Conservation (phyloP, 92 coral and sea anemone genomes). For the Desmophyllum pertusum region DNA sequence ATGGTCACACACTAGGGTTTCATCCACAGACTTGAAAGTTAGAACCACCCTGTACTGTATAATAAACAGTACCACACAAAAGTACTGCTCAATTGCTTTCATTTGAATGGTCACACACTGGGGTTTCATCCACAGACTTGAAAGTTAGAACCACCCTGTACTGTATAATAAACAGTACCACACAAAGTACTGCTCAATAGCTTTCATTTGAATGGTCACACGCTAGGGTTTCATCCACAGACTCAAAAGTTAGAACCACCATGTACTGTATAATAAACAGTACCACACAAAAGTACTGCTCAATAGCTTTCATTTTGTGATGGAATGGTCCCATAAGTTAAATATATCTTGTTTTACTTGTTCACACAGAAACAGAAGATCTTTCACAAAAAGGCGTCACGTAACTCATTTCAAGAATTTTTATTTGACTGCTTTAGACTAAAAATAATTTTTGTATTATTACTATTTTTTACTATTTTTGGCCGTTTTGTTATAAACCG, state of each 20-base stretch:
- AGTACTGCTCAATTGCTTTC: background rate
- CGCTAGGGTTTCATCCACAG: background rate
- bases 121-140: background rate
- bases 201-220: background rate
- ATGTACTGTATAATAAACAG: no score
- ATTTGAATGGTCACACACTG: background rate
- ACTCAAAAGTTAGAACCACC: background rate
- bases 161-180: no score
- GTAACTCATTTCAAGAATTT: constrained; percentile 2
- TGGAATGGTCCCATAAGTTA: background rate
- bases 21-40: background rate
- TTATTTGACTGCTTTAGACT: background rate
- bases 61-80: background rate
- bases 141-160: no score
- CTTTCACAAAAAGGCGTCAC: constrained; percentile 9
- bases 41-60: background rate
- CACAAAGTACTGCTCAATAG: background rate
- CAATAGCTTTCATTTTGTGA: no score
- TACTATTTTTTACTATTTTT: background rate
- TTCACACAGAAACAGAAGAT: constrained; percentile 16
- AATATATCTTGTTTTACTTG: background rate
- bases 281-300: no score
- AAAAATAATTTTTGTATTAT: background rate
- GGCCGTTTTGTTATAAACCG: background rate
- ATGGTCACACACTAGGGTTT: constrained; percentile 1